phyloP scores from a whole-genome alignment of 2,797 vertebrate species.

The Dryobates pubescens region DNA sequence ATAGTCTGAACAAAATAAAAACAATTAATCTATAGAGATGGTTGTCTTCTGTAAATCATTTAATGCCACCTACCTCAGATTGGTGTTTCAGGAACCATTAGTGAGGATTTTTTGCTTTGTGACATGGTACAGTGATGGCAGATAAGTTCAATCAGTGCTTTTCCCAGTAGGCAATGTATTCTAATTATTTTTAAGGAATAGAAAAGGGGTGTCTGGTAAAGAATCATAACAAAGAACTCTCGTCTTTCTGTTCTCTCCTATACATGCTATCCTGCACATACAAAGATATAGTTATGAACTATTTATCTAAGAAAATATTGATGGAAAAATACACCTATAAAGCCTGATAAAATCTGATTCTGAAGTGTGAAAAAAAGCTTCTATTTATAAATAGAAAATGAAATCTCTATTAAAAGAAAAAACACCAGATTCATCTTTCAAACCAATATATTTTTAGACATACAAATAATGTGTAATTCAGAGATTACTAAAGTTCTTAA shows the following conservation, averaged over 20 bases:
- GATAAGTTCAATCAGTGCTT: conserved; percentile 67
- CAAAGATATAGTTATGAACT: neutral
- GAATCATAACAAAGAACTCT: neutral
- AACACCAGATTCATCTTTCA: neutral
- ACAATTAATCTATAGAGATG: conserved; percentile 74
- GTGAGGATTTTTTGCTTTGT: conserved; percentile 64
- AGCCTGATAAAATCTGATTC: neutral
- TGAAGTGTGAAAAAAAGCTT: neutral
- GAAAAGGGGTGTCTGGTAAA: neutral
- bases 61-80: conserved; percentile 67
- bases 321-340: neutral
- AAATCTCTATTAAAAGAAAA: neutral
- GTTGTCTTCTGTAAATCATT: conserved; percentile 74
- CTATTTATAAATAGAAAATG: neutral
- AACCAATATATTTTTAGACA: neutral
- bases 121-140: conserved; percentile 19
- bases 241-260: neutral
- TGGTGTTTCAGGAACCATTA: conserved; percentile 58
- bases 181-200: conserved; percentile 60
- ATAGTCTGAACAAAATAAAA: conserved; percentile 69
- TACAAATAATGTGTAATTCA: neutral
- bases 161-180: conserved; percentile 47
- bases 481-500: neutral
- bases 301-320: neutral
- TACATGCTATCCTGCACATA: neutral